These are phyloP conservation scores for Progne subis DNA, from an alignment of 2,113 vertebrate species.

Conservation along the genomic window DNA sequence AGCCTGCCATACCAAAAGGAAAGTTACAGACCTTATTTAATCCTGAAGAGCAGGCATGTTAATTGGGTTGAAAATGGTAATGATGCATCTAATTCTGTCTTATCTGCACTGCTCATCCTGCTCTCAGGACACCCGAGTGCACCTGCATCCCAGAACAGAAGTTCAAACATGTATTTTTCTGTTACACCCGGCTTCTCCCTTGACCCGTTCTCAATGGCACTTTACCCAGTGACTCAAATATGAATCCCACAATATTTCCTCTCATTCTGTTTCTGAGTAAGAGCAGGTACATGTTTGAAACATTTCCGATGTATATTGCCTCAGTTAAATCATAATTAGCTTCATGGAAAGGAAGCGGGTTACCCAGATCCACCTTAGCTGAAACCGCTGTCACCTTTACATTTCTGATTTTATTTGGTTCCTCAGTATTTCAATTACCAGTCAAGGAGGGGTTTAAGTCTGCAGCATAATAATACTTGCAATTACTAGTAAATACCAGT, in stretches of 20 bases:
- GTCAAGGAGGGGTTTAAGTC: not conserved
- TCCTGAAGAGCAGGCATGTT: not conserved
- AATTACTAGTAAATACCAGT: constrained; percentile 41
- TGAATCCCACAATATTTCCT: not conserved
- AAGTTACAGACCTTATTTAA: constrained; percentile 9
- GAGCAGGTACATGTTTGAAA: not conserved
- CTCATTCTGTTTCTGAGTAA: not conserved
- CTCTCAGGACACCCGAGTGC: not conserved
- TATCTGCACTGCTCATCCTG: not conserved
- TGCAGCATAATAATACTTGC: not conserved
- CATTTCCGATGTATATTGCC: not conserved
- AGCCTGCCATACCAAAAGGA: not conserved
- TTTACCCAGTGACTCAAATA: not conserved
- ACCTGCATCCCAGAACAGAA: not conserved
- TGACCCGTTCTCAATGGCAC: not conserved
- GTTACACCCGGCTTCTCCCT: not conserved
- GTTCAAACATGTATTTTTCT: not conserved
- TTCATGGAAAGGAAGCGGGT: not conserved
- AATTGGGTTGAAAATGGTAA: constrained; percentile 51
- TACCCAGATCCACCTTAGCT: not conserved
- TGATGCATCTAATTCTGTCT: constrained; percentile 23
- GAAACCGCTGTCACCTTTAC: not conserved
- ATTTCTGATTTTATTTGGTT: constrained; percentile 2
- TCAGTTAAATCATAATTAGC: not conserved
- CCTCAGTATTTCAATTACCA: constrained; percentile 10